Conservation (phyloP, 2,888 invertebrate genomes). For the Phortica okadai region DNA sequence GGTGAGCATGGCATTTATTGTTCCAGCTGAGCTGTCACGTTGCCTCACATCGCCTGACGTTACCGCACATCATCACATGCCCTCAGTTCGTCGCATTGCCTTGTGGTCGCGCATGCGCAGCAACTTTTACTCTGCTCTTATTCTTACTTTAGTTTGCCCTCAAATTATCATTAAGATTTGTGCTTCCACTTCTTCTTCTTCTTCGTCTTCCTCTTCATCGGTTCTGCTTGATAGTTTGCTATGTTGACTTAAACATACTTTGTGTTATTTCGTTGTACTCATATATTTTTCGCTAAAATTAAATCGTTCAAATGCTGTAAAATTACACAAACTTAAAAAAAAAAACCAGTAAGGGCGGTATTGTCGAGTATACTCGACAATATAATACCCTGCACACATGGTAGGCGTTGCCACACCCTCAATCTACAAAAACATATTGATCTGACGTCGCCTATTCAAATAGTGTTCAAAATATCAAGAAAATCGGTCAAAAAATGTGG, state of each 20-base stretch:
- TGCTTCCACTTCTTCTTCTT: conserved; percentile 24
- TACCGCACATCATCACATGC: neutral
- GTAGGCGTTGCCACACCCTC: no score
- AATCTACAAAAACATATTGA: no score
- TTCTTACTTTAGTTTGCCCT: neutral
- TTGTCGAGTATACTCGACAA: no score
- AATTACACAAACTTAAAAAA: conserved; percentile 53
- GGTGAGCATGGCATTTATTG: conserved; percentile 35
- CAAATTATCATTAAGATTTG: neutral
- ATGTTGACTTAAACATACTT: neutral
- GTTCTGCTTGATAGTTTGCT: conserved; percentile 52
- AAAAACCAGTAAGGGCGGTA: no score
- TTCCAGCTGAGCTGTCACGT: conserved; percentile 24
- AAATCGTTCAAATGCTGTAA: conserved; percentile 62
- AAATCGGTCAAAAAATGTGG: no score
- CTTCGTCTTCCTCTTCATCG: conserved; percentile 41
- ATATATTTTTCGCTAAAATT: conserved; percentile 45
- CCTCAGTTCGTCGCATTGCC: neutral
- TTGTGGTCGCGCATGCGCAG: conserved; percentile 52
- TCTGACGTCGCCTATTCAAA: no score
- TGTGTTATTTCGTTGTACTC: neutral
- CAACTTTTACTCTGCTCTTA: conserved; percentile 9
- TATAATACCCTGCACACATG: no score
- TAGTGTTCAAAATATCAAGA: no score
- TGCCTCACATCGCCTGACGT: neutral